These are phyloP conservation scores for Trichosurus vulpecula DNA, from an alignment of 2,797 vertebrate genomes.

Conservation along the genomic window DNA sequence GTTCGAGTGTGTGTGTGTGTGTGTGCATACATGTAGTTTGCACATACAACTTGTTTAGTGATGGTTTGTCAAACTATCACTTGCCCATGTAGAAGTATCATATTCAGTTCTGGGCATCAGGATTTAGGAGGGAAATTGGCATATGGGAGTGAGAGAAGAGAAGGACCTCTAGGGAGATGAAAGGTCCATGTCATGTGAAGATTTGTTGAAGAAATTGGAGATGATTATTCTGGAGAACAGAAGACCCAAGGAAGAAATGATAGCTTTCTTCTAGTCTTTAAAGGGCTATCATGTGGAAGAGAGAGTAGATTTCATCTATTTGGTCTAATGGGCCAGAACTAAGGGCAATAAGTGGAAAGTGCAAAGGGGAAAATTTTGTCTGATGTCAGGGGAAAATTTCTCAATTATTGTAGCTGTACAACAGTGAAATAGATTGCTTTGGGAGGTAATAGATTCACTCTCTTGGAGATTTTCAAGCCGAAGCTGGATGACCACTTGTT, in stretches of 20 bases:
- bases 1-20: no score
- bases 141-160: neutral
- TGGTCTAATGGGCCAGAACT: neutral
- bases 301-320: neutral
- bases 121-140: neutral
- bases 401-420: neutral
- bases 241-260: neutral
- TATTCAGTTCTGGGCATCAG: neutral
- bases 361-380: neutral
- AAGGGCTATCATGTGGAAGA: neutral
- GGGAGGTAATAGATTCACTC: neutral
- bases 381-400: neutral
- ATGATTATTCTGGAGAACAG: neutral
- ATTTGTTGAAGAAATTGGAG: neutral
- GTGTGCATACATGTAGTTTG: neutral
- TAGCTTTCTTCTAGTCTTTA: neutral
- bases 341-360: neutral
- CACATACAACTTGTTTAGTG: neutral
- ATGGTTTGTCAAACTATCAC: neutral
- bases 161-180: neutral
- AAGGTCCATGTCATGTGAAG: neutral
- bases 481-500: neutral
- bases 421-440: neutral
- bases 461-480: neutral
- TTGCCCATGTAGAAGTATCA: neutral